Evolutionary conservation across 2,888 invertebrate species (phyloP).

Genomic region (Synanthedon tipuliformis): DNA sequence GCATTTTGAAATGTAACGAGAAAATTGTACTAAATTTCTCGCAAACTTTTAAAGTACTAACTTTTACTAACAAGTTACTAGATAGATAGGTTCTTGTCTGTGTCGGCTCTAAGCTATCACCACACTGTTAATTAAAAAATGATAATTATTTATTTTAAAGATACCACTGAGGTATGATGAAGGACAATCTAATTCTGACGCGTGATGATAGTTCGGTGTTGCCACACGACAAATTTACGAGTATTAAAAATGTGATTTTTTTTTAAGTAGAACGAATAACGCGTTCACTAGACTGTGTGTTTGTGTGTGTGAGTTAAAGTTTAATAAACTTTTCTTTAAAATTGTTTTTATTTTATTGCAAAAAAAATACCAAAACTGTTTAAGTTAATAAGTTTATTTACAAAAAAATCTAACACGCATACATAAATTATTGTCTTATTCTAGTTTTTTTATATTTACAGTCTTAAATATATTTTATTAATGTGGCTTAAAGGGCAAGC

Average conservation of each 20-base stretch:
- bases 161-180: too few relatives aligned
- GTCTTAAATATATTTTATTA: conserved; percentile 31
- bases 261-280: conserved; percentile 7
- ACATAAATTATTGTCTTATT: conserved; percentile 60
- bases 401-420: conserved; percentile 42
- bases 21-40: too few relatives aligned
- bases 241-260: conserved; percentile 1
- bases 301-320: conserved; percentile 10
- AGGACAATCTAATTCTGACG: too few relatives aligned
- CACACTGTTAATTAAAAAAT: too few relatives aligned
- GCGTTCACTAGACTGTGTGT: conserved; percentile 14
- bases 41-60: too few relatives aligned
- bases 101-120: too few relatives aligned
- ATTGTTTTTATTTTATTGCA: conserved; percentile 4
- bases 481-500: neutral
- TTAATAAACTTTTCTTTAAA: conserved; percentile 3
- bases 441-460: conserved; percentile 58
- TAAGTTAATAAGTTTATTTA: conserved; percentile 47
- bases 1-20: too few relatives aligned
- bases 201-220: too few relatives aligned
- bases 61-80: too few relatives aligned
- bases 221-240: too few relatives aligned
- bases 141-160: too few relatives aligned
- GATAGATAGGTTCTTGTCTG: too few relatives aligned
- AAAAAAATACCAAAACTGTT: conserved; percentile 5